A percentile compares a stretch with the other conserved stretches of the same genome.
Evolutionary conservation across 2,888 invertebrate species (phyloP).

Genomic region (Aleiodes testaceus): DNA sequence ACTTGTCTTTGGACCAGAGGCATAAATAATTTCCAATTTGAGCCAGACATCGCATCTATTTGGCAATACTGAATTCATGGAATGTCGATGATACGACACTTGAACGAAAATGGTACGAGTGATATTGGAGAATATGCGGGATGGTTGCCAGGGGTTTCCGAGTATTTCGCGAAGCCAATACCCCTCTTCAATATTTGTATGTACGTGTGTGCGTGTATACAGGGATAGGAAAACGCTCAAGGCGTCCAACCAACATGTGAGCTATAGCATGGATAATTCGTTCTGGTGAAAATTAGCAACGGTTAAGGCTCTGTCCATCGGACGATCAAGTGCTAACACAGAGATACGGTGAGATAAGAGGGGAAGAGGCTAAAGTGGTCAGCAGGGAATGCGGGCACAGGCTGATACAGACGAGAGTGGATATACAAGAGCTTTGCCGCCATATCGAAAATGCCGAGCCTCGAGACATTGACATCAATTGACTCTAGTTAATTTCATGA

Average conservation of each 20-base stretch:
- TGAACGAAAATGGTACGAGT: slow-evolving; percentile 27
- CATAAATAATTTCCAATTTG: slow-evolving; percentile 6
- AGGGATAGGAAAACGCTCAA: slow-evolving; percentile 30
- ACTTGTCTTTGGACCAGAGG: background rate
- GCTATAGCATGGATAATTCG: slow-evolving; percentile 45
- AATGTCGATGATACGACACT: slow-evolving; percentile 45
- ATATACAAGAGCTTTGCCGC: slow-evolving; percentile 10
- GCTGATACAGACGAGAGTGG: background rate
- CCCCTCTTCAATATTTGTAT: background rate
- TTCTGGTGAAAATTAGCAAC: slow-evolving; percentile 62
- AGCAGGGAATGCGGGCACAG: slow-evolving; percentile 7
- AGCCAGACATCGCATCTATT: slow-evolving; percentile 28
- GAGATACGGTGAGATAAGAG: too few relatives aligned
- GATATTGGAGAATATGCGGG: slow-evolving; percentile 26
- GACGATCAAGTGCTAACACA: slow-evolving; percentile 28
- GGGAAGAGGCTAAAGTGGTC: too few relatives aligned
- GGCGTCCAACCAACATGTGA: slow-evolving; percentile 38
- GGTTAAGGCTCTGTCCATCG: slow-evolving; percentile 59
- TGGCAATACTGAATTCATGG: slow-evolving; percentile 49
- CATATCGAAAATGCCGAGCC: slow-evolving; percentile 7
- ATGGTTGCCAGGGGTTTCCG: slow-evolving; percentile 14
- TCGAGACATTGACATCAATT: slow-evolving; percentile 16
- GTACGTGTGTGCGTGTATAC: background rate
- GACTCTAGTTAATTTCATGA: slow-evolving; percentile 23
- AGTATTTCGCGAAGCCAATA: background rate